phyloP scores from a whole-genome alignment of 2,888 invertebrate species.

The Blastobasis adustella region DNA sequence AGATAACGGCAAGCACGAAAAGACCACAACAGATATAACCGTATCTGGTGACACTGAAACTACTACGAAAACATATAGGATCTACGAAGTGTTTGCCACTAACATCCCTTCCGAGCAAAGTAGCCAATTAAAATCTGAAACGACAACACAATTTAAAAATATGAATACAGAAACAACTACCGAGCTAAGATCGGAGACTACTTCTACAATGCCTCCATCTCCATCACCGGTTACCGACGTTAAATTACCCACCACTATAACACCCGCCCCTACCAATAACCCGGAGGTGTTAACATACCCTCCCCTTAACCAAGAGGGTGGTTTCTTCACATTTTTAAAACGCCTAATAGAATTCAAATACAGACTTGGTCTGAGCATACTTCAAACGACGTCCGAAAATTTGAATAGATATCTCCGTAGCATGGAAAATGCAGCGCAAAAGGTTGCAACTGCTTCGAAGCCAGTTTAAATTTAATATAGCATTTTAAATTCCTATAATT shows the following conservation, averaged over 20 bases:
- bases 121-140: slow-evolving; percentile 18
- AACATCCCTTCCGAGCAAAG: slow-evolving; percentile 29
- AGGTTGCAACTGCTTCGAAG: slow-evolving; percentile 36
- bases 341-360: slow-evolving; percentile 81
- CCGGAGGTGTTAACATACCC: slow-evolving; percentile 61
- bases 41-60: slow-evolving; percentile 38
- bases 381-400: slow-evolving; percentile 80
- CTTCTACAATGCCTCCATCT: slow-evolving; percentile 48
- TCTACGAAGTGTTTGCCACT: slow-evolving; percentile 56
- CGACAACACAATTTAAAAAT: slow-evolving; percentile 17
- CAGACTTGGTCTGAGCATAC: slow-evolving; percentile 78
- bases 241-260: slow-evolving; percentile 21
- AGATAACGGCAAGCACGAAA: slow-evolving; percentile 30
- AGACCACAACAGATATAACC: slow-evolving; percentile 34
- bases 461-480: background rate
- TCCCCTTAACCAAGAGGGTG: slow-evolving; percentile 45
- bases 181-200: slow-evolving; percentile 48
- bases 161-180: slow-evolving; percentile 37
- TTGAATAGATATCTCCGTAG: slow-evolving; percentile 78
- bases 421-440: slow-evolving; percentile 60
- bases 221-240: slow-evolving; percentile 30
- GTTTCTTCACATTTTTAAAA: slow-evolving; percentile 76
- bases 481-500: no score
- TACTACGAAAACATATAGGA: slow-evolving; percentile 51
- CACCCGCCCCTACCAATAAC: slow-evolving; percentile 29